Conservation (phyloP, 2,113 vertebrate species). For the Zosterops hypoxanthus region DNA sequence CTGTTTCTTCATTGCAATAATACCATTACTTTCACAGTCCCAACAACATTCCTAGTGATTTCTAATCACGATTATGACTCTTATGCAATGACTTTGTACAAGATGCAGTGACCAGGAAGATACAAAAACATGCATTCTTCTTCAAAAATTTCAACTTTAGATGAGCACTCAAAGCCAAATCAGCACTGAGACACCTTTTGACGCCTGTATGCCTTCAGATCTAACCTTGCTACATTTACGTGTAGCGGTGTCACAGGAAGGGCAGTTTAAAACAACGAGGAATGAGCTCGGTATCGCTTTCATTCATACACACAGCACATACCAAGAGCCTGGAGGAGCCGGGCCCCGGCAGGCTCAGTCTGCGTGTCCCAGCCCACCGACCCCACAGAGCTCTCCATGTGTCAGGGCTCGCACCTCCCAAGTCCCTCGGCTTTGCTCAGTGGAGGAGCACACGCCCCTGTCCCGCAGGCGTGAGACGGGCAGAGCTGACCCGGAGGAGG, state of each 20-base stretch:
- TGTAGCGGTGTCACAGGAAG: neutral
- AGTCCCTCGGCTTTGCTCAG: neutral
- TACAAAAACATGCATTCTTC: neutral
- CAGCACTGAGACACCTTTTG: neutral
- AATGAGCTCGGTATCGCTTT: rapidly evolving
- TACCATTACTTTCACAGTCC: neutral
- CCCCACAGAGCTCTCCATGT: neutral
- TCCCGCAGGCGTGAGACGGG: neutral
- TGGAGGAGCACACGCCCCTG: rapidly evolving
- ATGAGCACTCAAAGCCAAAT: neutral
- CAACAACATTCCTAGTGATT: neutral
- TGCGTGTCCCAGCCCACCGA: neutral
- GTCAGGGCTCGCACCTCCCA: neutral
- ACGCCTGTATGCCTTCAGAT: neutral
- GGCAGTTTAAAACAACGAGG: rapidly evolving
- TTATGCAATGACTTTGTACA: neutral
- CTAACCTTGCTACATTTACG: neutral
- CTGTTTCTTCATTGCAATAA: neutral
- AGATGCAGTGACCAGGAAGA: neutral
- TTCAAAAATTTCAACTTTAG: neutral
- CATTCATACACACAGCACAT: neutral
- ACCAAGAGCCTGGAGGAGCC: rapidly evolving
- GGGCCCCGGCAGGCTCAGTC: neutral
- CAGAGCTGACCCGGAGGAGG: neutral
- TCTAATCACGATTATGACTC: neutral